phyloP scores from a whole-genome alignment of 2,113 vertebrate genomes.

The Pagrus major region DNA sequence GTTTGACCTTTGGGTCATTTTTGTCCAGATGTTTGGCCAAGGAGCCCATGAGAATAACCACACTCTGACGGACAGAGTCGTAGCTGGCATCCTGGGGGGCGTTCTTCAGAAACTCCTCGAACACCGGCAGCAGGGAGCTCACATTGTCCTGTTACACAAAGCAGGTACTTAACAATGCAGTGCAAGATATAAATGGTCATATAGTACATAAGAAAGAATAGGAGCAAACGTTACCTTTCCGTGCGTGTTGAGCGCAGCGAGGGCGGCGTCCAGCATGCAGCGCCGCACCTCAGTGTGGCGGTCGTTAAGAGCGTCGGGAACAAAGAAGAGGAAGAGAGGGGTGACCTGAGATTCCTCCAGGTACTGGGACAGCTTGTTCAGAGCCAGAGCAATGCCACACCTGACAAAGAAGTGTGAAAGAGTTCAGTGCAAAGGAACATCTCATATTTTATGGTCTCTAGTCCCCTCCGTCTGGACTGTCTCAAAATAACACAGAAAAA shows the following conservation, averaged over 20 bases:
- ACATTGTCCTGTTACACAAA: constrained; percentile 90
- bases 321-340: constrained; percentile 97
- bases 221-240: constrained; percentile 89
- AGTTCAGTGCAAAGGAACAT: background rate
- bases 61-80: constrained; percentile 96
- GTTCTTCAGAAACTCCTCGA: constrained; percentile 96
- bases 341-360: constrained; percentile 93
- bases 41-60: constrained; percentile 98
- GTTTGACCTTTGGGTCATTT: constrained; percentile 98
- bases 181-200: background rate
- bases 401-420: constrained; percentile 72
- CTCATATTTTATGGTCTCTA: background rate
- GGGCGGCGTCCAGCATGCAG: constrained; percentile 96
- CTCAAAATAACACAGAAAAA: background rate
- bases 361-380: constrained; percentile 95
- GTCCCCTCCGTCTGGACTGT: background rate
- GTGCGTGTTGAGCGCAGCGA: constrained; percentile 94
- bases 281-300: constrained; percentile 94
- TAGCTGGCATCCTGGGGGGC: constrained; percentile 98
- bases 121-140: constrained; percentile 95
- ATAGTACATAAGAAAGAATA: background rate
- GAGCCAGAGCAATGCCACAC: constrained; percentile 94
- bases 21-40: constrained; percentile 98
- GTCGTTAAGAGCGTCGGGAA: constrained; percentile 97
- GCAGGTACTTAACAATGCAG: constrained; percentile 20